Conservation (phyloP, 2,797 vertebrate genomes). For the Rhynchonycteris naso region DNA sequence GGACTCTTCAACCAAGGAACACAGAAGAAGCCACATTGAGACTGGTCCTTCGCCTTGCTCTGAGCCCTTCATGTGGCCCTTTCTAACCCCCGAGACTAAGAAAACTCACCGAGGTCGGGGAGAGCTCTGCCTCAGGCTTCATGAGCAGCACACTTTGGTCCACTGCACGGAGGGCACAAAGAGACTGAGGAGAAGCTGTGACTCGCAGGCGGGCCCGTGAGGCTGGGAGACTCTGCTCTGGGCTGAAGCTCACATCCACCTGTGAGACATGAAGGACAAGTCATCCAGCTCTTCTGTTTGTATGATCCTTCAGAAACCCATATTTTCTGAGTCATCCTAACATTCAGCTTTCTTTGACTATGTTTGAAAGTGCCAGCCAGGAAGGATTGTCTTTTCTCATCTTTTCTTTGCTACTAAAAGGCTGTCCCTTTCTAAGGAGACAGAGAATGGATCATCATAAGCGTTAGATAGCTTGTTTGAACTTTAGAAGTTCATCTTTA, state of each 20-base stretch:
- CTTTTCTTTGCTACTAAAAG: neutral
- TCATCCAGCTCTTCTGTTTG: neutral
- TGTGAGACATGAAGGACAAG: conserved; percentile 74
- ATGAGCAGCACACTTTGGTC: conserved; percentile 92
- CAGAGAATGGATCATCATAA: neutral
- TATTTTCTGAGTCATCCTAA: neutral
- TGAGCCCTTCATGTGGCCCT: accelerated
- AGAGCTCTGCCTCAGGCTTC: conserved; percentile 88
- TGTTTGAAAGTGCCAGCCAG: neutral
- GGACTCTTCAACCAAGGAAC: no score
- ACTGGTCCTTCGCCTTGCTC: neutral
- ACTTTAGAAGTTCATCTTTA: neutral
- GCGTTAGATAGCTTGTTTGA: neutral
- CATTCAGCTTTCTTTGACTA: neutral
- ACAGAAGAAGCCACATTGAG: no score
- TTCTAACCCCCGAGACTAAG: neutral
- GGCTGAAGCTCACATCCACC: conserved; percentile 89
- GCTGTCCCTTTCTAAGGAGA: neutral
- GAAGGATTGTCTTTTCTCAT: neutral
- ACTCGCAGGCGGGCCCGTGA: conserved; percentile 84
- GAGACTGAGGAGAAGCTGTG: conserved; percentile 86
- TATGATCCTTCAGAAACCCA: neutral
- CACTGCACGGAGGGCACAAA: conserved; percentile 92
- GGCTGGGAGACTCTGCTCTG: conserved; percentile 86
- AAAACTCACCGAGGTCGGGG: conserved; percentile 84